Conservation (phyloP, 2,888 invertebrate species). For the Cordilura impudica region DNA sequence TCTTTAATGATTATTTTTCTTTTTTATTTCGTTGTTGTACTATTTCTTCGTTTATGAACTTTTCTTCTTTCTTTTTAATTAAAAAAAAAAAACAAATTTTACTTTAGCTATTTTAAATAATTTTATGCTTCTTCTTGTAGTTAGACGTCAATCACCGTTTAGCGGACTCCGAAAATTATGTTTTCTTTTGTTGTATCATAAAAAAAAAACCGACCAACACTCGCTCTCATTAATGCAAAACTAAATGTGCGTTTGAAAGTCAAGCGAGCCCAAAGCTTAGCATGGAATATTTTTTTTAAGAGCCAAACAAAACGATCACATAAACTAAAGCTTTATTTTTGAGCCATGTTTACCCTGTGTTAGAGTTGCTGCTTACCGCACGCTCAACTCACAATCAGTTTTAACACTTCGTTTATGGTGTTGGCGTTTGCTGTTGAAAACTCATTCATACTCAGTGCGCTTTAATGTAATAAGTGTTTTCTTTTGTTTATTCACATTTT, state of each 20-base stretch:
- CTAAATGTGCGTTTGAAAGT: slow-evolving; percentile 69
- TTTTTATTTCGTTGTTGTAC: slow-evolving; percentile 22
- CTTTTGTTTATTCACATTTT: background rate
- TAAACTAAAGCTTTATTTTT: slow-evolving; percentile 39
- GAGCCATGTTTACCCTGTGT: slow-evolving; percentile 18
- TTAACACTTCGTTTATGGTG: slow-evolving; percentile 46
- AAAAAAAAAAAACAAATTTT: too few relatives aligned
- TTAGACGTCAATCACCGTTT: background rate
- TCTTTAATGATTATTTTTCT: slow-evolving; percentile 38
- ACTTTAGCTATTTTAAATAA: too few relatives aligned
- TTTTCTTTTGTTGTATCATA: background rate
- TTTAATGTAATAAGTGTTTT: slow-evolving; percentile 19
- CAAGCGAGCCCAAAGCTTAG: slow-evolving; percentile 50
- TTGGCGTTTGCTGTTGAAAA: slow-evolving; percentile 42
- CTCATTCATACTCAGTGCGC: slow-evolving; percentile 44
- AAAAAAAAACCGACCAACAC: slow-evolving; percentile 61
- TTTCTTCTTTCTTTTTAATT: slow-evolving; percentile 23
- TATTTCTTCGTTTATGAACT: slow-evolving; percentile 26
- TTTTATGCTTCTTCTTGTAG: background rate
- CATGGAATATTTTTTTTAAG: slow-evolving; percentile 32
- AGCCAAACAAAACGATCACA: slow-evolving; percentile 28
- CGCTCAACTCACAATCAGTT: slow-evolving; percentile 31
- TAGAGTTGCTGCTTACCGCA: background rate
- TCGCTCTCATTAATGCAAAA: slow-evolving; percentile 77
- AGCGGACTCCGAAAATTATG: slow-evolving; percentile 9